Percentiles rank a stretch among this genome's conserved stretches.
phyloP scores from a whole-genome alignment of 2,113 vertebrate species.

The Oceanites oceanicus region DNA sequence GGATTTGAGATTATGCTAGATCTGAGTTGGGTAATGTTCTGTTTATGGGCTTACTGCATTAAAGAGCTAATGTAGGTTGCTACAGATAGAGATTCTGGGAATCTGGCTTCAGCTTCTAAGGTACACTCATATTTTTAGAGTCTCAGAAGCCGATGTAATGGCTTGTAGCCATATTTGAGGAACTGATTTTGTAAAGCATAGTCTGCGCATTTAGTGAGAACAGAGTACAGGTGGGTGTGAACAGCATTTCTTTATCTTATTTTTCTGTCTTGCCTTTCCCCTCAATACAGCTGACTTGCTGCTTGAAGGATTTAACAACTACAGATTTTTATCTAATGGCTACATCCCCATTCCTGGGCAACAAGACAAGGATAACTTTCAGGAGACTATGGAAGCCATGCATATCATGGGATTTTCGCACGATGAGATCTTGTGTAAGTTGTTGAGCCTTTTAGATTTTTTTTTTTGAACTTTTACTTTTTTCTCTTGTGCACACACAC shows the following conservation, averaged over 20 bases:
- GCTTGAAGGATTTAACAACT: constrained; percentile 91
- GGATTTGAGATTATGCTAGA: neutral
- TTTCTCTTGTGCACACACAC: rapidly evolving
- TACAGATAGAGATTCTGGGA: neutral
- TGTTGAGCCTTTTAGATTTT: neutral
- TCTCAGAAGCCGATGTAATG: neutral
- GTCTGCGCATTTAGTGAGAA: neutral
- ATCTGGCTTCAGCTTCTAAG: neutral
- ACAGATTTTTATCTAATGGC: constrained; percentile 96
- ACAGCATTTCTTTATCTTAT: neutral
- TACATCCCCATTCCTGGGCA: constrained; percentile 96
- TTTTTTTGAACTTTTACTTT: neutral
- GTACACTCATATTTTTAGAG: neutral
- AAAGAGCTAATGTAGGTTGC: neutral
- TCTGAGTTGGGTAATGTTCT: neutral
- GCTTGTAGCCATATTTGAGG: neutral
- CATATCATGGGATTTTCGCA: constrained; percentile 98
- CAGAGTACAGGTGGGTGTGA: neutral
- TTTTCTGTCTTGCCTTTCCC: neutral
- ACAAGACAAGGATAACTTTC: constrained; percentile 98
- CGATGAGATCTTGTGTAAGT: constrained; percentile 94
- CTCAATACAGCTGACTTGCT: constrained; percentile 85
- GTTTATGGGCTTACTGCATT: neutral
- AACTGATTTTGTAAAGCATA: neutral
- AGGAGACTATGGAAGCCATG: constrained; percentile 99